Percentiles rank a stretch among this genome's conserved stretches.
Conservation (phyloP, 2,888 invertebrate genomes). For the Acleris sparsana region DNA sequence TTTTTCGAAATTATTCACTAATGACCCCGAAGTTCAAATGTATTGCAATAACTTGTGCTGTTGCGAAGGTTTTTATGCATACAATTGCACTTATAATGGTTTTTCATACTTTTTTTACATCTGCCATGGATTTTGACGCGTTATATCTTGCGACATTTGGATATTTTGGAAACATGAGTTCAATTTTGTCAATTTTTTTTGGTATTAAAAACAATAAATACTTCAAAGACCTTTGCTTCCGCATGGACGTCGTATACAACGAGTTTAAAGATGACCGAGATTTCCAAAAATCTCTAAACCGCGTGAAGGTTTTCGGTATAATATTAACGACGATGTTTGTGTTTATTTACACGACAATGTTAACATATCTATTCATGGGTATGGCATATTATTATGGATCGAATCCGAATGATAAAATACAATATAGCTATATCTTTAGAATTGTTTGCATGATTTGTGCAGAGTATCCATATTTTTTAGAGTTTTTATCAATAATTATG, state of each 20-base stretch:
- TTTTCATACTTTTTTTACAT: no score
- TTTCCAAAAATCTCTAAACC: not conserved
- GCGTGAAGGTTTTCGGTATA: not conserved
- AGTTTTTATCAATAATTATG: not conserved
- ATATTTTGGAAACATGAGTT: not conserved
- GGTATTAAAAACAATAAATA: not conserved
- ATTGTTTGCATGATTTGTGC: not conserved
- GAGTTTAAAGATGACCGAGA: not conserved
- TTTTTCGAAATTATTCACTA: slow-evolving; percentile 1
- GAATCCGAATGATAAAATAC: not conserved
- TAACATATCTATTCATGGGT: not conserved
- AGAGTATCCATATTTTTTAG: not conserved
- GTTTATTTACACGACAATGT: not conserved
- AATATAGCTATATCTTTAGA: not conserved
- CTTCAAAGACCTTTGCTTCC: not conserved
- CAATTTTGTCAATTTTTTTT: not conserved
- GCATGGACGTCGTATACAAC: not conserved
- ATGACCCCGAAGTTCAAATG: not conserved
- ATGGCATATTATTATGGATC: not conserved
- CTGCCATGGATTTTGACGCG: not conserved
- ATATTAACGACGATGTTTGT: not conserved
- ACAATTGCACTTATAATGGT: not conserved
- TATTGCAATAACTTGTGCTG: not conserved
- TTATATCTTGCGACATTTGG: not conserved
- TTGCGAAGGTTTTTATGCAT: no score